Evolutionary conservation across 2,888 invertebrate genomes (phyloP).

Genomic region (Apamea epomidion): DNA sequence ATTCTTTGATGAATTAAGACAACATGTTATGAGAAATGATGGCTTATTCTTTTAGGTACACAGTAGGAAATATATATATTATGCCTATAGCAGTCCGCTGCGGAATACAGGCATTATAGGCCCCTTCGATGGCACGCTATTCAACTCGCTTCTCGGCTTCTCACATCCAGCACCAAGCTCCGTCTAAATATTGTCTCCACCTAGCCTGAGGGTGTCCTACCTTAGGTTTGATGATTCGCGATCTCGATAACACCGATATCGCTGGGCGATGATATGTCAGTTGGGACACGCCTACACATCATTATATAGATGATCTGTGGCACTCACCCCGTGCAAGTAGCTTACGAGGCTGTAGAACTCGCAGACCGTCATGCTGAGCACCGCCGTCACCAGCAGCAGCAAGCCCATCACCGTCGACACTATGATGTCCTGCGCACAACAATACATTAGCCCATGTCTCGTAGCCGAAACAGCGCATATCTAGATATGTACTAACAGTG

Average conservation of each 20-base stretch:
- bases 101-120: not conserved
- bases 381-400: conserved; percentile 71
- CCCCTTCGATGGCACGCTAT: not conserved
- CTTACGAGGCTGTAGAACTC: conserved; percentile 57
- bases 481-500: conserved; percentile 61
- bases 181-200: not conserved
- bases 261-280: not conserved
- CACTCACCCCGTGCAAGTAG: conserved; percentile 72
- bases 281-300: not conserved
- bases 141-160: not conserved
- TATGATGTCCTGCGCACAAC: conserved; percentile 73
- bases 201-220: not conserved
- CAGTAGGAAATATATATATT: not conserved
- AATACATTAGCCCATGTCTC: not conserved
- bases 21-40: not conserved
- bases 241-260: not conserved
- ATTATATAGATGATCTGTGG: too few relatives aligned
- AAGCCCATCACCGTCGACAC: conserved; percentile 73
- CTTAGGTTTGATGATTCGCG: not conserved
- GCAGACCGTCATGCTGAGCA: conserved; percentile 73
- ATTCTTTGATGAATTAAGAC: not conserved
- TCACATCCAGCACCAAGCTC: not conserved
- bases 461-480: not conserved
- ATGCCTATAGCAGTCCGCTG: too few relatives aligned
- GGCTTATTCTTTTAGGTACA: not conserved